Evolutionary conservation across 2,113 vertebrate genomes (phyloP), one percentile per base, ranked within the genome.

Genomic region (Chionodraco myersi): DNA sequence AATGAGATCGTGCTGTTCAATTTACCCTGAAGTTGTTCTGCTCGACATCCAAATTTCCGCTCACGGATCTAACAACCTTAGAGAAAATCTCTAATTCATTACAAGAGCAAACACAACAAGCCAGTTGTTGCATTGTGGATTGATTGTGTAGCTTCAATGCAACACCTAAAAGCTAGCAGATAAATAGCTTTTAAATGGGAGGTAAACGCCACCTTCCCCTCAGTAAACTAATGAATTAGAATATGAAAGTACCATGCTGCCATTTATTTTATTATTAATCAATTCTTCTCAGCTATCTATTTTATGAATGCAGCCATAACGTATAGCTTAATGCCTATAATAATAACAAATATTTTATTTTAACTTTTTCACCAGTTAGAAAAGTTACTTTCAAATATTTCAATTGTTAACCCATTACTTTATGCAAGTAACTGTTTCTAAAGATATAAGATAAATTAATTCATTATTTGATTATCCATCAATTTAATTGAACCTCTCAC

Each of bases 21-120:
- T 82, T 53, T 66, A 88, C 84, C 85, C 81, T 75, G 58, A 83
- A 83, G 70, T 82, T 82, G 79, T 80, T 86, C 66, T 44, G 54
- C 73, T 83, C 9, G 44, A 44, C 16, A 16, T 78, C 65, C 76
- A 84, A 12, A 82, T 85, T 76, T 45, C 58, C 52, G 77, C 45
- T 60, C 23, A 45, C 8, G 18, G 18, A 64, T 72, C 56, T 56
- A 64, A 74, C 62, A 71, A 80, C 51, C 64, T 53, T 10, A 60
- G 59, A 65, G 59, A 71, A 75, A 78, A 79, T 30, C 44, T 66
- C 54, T 68, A 30, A 85, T 66, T 87, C 59, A 72, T 21, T 7
- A 10, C 26, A 5, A 10, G 23, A 79, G 23, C 34, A 69, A 72
- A 71, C 62, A 44, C 57, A 71, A 45, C 36, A 75, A 57, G 26